Percentiles rank a stretch among this genome's conserved stretches.
These are phyloP conservation scores for Melopsittacus undulatus DNA, from an alignment of 2,797 vertebrate species.

Conservation along the genomic window DNA sequence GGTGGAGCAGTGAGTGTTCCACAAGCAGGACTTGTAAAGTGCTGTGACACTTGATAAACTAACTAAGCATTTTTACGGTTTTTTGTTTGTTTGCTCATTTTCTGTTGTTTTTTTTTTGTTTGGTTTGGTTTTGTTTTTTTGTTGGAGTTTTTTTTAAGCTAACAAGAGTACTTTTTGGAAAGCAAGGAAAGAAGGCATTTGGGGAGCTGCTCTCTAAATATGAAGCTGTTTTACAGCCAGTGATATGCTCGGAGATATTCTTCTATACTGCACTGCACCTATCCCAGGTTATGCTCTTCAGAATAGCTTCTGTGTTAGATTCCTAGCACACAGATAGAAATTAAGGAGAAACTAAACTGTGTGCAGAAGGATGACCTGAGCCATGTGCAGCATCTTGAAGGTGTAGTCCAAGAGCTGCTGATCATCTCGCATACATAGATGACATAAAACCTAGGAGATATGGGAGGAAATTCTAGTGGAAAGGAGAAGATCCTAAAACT, in stretches of 20 bases:
- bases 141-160: background rate
- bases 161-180: background rate
- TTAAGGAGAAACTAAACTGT: background rate
- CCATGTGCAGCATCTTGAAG: background rate
- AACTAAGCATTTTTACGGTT: background rate
- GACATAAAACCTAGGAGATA: background rate
- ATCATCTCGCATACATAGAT: rapidly evolving
- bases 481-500: background rate
- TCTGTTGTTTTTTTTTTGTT: too few species aligned
- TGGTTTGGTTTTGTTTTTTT: too few species aligned
- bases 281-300: background rate
- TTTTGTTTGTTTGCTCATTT: too few species aligned
- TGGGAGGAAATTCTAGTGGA: background rate
- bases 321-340: background rate
- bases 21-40: background rate
- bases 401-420: background rate
- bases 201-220: background rate
- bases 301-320: background rate
- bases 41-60: background rate
- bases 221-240: background rate
- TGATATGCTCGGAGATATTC: background rate
- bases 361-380: background rate
- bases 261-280: rapidly evolving
- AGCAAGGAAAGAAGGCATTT: background rate
- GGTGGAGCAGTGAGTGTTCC: background rate